Base-by-base conservation (phyloP, 2,888 invertebrate genomes). In the Eupeodes luniger region DNA sequence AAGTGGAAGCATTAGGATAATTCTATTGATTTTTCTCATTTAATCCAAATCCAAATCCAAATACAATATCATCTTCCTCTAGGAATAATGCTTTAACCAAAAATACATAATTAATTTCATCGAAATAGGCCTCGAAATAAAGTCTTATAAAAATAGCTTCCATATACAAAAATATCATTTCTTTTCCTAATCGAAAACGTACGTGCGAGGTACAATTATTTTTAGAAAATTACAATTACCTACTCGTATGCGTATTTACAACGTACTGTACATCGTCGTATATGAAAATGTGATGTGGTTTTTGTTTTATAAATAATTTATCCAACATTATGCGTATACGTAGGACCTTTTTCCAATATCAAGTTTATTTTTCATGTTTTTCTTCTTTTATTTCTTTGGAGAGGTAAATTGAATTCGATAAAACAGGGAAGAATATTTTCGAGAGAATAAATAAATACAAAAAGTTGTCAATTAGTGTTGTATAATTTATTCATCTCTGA, bases 401-500 rank as follows among this genome's bases (percentile, higher is more conserved):
- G 12, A 44, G 11, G 44, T 44, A 6, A 62, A 44, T 44, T 12
- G 44, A 10, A 40, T 62, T 62, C 10, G n/a, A 61, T 36, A 11
- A 61, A 61, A 59, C 34, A 3, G 7, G 40, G 40, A 40, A 40
- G 16, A 62, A 40, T 19, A 16, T 64, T 11, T 44, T 36, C 2
- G 4, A 16, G 12, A 12, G 1, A 44, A 7, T 9, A 16, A 19
- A 7, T 16, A 64, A 19, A 19, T 64, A 7, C 27, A 27, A 27
- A 12, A 44, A 19, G 12, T 64, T 64, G 64, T 44, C 64, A 64
- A 47, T 64, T 44, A 64, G 44, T 64, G 10, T 19, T 16, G 40
- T 40, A 44, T 64, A 12, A 64, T 64, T 64, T 19, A 64, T 64
- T 64, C 44, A 64, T 64, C 61, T 40, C 4, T 5, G 40, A 44